phyloP scores from a whole-genome alignment of 2,888 invertebrate genomes.

The Cataglyphis rosenhaueri region DNA sequence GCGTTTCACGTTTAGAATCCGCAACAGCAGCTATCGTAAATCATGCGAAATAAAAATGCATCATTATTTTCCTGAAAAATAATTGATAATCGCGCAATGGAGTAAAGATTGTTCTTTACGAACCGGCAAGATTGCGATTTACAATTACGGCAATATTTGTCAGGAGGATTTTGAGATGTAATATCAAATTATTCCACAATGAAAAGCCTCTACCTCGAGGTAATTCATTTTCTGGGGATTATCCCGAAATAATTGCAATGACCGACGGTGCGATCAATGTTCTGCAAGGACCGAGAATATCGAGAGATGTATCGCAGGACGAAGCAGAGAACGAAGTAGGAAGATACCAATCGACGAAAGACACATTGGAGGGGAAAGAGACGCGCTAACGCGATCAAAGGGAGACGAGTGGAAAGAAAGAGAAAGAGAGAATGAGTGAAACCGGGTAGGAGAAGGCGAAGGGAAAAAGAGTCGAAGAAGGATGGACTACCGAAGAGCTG shows the following conservation, averaged over 20 bases:
- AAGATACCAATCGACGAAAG: conserved; percentile 61
- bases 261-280: conserved; percentile 31
- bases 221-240: conserved; percentile 69
- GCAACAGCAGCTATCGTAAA: neutral
- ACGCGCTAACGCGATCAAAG: conserved; percentile 57
- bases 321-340: conserved; percentile 60
- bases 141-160: neutral
- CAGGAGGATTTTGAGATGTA: neutral
- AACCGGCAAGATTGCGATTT: neutral
- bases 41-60: neutral
- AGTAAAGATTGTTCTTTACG: neutral
- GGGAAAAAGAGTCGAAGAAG: conserved; percentile 78
- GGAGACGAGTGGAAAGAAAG: conserved; percentile 61
- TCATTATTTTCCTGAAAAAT: neutral
- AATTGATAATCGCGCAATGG: neutral
- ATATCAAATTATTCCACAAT: conserved; percentile 6
- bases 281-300: conserved; percentile 36
- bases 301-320: conserved; percentile 23
- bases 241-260: conserved; percentile 70
- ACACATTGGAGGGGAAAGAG: conserved; percentile 58
- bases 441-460: conserved; percentile 56
- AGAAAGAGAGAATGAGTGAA: neutral
- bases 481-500: conserved; percentile 81
- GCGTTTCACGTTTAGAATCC: neutral
- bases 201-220: neutral